Evolutionary conservation across 92 coral and sea anemone species (phyloP), one percentile per base, ranked within the genome.

Genomic region (Siderastrea siderea): DNA sequence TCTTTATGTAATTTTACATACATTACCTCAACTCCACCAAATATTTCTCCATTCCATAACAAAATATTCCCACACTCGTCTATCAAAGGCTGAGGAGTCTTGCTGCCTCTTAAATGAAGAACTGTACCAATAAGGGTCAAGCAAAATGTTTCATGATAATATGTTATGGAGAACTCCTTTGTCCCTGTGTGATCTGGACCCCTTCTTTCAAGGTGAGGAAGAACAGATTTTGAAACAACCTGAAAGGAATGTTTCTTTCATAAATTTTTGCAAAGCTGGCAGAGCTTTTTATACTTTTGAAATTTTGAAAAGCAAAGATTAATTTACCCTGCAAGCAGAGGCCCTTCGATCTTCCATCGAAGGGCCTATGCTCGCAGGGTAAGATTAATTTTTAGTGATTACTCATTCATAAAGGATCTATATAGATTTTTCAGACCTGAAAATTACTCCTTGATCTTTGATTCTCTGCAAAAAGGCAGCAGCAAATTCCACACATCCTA

Each of bases 21-120:
- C 2, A 43, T 80, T n/a, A 96, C 99, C 87, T 94, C 45, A 16
- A 95, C n/a, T 2, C 99, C 99, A 74, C 89, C 96, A 89, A 97
- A 97, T 71, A 97, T 90, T 91, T 97, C 99, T 58, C 99, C 99
- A 91, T 97, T 97, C 99, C 99, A 97, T 12, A 93, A 79, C 87
- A 97, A 79, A 46, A 96, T 64, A 80, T 95, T 97, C 13, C 98
- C 98, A 50, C 44, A 13, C 10, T 84, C 88, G 87, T 95, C 98
- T 51, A 71, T 67, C 1, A 91, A 55, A 44, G 99, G 99, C 75
- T 97, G 99, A 44, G 92, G 81, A 43, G 98, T 95, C 19, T 71
- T 72, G n/a, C 88, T 72, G 68, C 99, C 99, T 84, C 99, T 84
- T 68, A 97, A 91, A 82, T 95, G 98, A 77, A 97, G 98, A 3